Evolutionary conservation across 2,113 vertebrate genomes (phyloP).

Genomic region (Pygoscelis adeliae): DNA sequence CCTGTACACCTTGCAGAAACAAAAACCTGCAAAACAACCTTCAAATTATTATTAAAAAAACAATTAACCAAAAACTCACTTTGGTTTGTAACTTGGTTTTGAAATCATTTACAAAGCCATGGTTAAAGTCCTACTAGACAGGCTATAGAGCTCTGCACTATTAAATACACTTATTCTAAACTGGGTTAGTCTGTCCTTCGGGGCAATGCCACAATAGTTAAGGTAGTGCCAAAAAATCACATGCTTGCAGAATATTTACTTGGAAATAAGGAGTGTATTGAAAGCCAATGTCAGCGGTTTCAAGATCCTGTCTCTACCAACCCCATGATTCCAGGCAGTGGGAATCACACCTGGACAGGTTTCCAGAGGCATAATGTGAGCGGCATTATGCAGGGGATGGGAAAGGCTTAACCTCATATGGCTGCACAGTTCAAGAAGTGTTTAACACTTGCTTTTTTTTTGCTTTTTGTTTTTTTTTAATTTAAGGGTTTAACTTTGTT

Average conservation of each 20-base stretch:
- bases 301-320: neutral
- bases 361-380: neutral
- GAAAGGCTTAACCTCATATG: neutral
- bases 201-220: conserved; percentile 56
- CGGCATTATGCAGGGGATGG: neutral
- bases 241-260: conserved; percentile 41
- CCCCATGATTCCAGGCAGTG: neutral
- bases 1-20: neutral
- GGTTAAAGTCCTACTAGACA: conserved; percentile 37
- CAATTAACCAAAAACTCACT: neutral
- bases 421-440: neutral
- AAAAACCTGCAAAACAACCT: neutral
- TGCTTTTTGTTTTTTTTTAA: too few species aligned
- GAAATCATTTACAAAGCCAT: conserved; percentile 39
- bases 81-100: conserved; percentile 21
- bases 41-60: neutral
- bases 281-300: conserved; percentile 18
- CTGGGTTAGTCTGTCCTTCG: conserved; percentile 57
- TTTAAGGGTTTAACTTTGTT: neutral
- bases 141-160: neutral
- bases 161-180: conserved; percentile 40
- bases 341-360: neutral
- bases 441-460: neutral
- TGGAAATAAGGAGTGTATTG: conserved; percentile 16
- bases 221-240: conserved; percentile 49